Percentiles rank a stretch among this genome's conserved stretches.
These are phyloP conservation scores for Heliconius congener DNA, from an alignment of 1,140 invertebrate species.

Conservation along the genomic window DNA sequence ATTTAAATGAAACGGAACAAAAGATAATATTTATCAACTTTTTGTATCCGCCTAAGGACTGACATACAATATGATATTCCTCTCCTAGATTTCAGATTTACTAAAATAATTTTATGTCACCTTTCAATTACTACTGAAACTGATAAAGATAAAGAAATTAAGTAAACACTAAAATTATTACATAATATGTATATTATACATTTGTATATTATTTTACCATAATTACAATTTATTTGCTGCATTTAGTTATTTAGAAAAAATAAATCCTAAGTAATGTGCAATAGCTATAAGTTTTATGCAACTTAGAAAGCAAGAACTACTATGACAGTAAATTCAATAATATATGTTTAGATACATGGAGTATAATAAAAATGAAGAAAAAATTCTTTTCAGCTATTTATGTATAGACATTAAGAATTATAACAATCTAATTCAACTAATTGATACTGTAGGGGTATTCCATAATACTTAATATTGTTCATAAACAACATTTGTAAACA, in stretches of 20 bases:
- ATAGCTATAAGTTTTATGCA: not conserved
- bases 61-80: not conserved
- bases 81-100: not conserved
- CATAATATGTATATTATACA: not conserved
- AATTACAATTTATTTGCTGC: not conserved
- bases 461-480: no score
- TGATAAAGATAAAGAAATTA: not conserved
- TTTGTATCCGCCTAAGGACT: not conserved
- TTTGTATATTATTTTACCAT: not conserved
- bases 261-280: not conserved
- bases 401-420: not conserved
- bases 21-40: not conserved
- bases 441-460: not conserved
- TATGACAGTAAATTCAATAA: conserved; percentile 2
- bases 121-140: not conserved
- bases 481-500: no score
- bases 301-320: not conserved
- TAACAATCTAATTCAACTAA: not conserved
- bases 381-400: not conserved
- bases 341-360: not conserved
- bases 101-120: not conserved
- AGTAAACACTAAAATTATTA: not conserved
- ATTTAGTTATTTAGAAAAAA: not conserved
- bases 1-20: not conserved
- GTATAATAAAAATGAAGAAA: not conserved